A percentile compares a stretch with the other conserved stretches of the same genome.
Conservation (phyloP, 2,888 invertebrate genomes). For the Thereva nobilitata region DNA sequence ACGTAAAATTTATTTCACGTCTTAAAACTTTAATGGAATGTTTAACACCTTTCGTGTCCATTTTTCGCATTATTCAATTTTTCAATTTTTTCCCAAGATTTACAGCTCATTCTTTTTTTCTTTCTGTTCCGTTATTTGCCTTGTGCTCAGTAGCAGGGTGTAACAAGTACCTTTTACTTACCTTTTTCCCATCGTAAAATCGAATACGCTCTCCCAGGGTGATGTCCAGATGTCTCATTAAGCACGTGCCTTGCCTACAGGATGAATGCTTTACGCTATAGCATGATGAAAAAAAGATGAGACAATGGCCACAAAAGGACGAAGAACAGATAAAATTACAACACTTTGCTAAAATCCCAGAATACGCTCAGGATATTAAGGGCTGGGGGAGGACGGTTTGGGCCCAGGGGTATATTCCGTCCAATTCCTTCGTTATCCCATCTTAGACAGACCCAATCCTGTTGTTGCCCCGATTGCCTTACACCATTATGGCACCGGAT, state of each 20-base stretch:
- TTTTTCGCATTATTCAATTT: conserved; percentile 11
- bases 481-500: conserved; percentile 23
- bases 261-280: conserved; percentile 18
- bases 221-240: conserved; percentile 18
- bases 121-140: conserved; percentile 4
- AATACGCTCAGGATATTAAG: conserved; percentile 22
- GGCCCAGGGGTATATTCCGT: conserved; percentile 2
- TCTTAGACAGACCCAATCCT: not conserved
- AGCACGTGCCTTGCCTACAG: conserved; percentile 26
- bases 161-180: conserved; percentile 1
- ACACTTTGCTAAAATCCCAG: conserved; percentile 19
- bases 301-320: conserved; percentile 17
- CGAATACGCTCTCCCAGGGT: conserved; percentile 1
- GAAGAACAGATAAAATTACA: conserved; percentile 15
- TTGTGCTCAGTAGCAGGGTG: conserved; percentile 3
- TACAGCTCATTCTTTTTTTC: not conserved
- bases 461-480: conserved; percentile 1
- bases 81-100: conserved; percentile 5
- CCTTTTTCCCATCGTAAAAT: not conserved
- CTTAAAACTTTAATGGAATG: conserved; percentile 29
- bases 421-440: conserved; percentile 31
- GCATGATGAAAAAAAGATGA: conserved; percentile 8
- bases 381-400: too few relatives aligned
- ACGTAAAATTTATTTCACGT: conserved; percentile 2
- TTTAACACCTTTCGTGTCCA: not conserved